Evolutionary conservation across 2,888 invertebrate species (phyloP).

Genomic region (Epirrhoe tristata): DNA sequence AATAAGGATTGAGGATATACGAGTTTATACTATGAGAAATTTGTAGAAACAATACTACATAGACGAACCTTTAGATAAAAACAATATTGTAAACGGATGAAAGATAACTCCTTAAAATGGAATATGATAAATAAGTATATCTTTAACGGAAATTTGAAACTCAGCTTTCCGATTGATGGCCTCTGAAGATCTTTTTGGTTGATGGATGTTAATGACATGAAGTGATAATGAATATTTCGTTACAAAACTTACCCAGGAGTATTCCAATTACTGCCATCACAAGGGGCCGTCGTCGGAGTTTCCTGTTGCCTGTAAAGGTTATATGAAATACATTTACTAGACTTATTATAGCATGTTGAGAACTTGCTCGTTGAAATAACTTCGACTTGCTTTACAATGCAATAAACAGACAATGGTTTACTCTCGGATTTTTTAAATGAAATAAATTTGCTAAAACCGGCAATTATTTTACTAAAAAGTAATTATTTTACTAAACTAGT

Average conservation of each 20-base stretch:
- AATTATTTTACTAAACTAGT: not conserved
- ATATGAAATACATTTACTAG: conserved; percentile 12
- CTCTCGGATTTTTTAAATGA: not conserved
- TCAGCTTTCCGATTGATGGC: no score
- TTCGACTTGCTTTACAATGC: not conserved
- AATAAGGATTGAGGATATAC: conserved; percentile 42
- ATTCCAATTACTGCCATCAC: conserved; percentile 75
- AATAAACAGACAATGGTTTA: no score
- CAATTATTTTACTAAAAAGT: not conserved
- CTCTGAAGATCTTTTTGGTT: no score
- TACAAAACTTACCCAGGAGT: conserved; percentile 65
- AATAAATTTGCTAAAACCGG: not conserved
- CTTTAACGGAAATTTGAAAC: no score
- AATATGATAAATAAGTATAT: no score
- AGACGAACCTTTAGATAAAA: no score
- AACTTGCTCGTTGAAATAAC: not conserved
- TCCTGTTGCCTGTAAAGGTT: conserved; percentile 66
- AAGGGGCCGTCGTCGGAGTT: conserved; percentile 75
- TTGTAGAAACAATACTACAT: no score
- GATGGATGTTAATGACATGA: no score
- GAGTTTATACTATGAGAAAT: not conserved
- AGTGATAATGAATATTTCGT: not conserved
- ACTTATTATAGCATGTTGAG: not conserved
- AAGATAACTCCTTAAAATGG: no score
- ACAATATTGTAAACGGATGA: no score